Evolutionary conservation across 2,888 invertebrate genomes (phyloP).

Genomic region (Zonitis immaculata): DNA sequence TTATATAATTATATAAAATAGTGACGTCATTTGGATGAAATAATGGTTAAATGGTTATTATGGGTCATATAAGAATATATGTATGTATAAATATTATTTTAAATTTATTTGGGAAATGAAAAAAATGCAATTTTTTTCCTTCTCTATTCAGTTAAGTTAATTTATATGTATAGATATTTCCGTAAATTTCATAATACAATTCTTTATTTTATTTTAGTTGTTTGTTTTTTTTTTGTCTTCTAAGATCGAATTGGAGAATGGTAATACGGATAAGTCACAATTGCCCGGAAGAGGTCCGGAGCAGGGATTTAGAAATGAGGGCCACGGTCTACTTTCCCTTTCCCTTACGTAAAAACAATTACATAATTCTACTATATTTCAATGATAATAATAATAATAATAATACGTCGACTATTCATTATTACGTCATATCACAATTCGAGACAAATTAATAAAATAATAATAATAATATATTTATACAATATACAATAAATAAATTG

Average conservation of each 20-base stretch:
- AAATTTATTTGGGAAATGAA: too few relatives aligned
- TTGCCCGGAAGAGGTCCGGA: slow-evolving; percentile 33
- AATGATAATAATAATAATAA: too few relatives aligned
- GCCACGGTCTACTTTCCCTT: slow-evolving; percentile 46
- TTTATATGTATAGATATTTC: not conserved
- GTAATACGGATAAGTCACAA: slow-evolving; percentile 16
- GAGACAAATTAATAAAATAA: not conserved
- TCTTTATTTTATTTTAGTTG: not conserved
- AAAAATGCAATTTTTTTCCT: too few relatives aligned
- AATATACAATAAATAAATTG: not conserved
- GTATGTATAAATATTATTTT: not conserved
- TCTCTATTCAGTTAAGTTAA: too few relatives aligned
- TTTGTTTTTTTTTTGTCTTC: not conserved
- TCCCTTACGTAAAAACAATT: slow-evolving; percentile 41
- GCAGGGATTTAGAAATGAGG: slow-evolving; percentile 42
- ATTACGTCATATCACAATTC: slow-evolving; percentile 2
- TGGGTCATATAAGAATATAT: too few relatives aligned
- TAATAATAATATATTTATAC: not conserved
- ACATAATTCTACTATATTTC: slow-evolving; percentile 31
- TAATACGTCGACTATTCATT: slow-evolving; percentile 11
- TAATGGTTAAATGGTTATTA: too few relatives aligned
- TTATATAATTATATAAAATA: slow-evolving; percentile 4
- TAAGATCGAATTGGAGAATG: slow-evolving; percentile 8
- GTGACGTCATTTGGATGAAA: slow-evolving; percentile 4
- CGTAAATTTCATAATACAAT: slow-evolving; percentile 6